phyloP scores from a whole-genome alignment of 2,113 vertebrate genomes.

The Cyanistes caeruleus region DNA sequence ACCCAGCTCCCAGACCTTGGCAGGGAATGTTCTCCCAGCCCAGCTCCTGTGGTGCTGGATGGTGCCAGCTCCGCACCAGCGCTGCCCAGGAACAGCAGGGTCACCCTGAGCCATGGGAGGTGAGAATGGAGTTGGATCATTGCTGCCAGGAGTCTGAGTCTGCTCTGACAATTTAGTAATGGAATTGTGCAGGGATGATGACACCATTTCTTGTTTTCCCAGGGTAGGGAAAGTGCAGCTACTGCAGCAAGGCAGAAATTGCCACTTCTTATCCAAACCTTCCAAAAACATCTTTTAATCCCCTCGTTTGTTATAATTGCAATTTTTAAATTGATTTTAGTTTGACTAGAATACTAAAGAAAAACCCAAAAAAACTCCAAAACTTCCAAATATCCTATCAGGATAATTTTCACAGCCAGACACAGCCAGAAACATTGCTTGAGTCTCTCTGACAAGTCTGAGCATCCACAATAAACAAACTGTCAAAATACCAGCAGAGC shows the following conservation, averaged over 20 bases:
- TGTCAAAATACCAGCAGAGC: neutral
- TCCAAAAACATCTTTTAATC: neutral
- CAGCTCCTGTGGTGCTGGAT: neutral
- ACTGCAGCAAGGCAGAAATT: neutral
- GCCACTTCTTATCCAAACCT: neutral
- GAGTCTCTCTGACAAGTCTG: neutral
- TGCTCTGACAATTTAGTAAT: constrained; percentile 48
- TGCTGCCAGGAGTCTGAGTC: neutral
- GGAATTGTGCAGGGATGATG: neutral
- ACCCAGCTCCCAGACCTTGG: neutral
- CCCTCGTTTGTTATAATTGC: neutral
- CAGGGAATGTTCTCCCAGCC: constrained; percentile 35
- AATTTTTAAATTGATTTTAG: neutral
- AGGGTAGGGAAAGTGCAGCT: neutral
- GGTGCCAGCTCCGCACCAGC: neutral
- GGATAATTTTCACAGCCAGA: neutral
- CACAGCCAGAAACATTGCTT: neutral
- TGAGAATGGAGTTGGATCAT: constrained; percentile 59
- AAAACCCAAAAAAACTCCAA: neutral
- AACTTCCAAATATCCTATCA: neutral
- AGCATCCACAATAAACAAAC: neutral
- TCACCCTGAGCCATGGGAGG: constrained; percentile 17
- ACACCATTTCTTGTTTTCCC: neutral
- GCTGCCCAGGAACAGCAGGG: neutral
- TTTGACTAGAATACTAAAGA: neutral